These are phyloP conservation scores for Peromyscus eremicus DNA, from an alignment of 2,797 vertebrate species.

Conservation along the genomic window DNA sequence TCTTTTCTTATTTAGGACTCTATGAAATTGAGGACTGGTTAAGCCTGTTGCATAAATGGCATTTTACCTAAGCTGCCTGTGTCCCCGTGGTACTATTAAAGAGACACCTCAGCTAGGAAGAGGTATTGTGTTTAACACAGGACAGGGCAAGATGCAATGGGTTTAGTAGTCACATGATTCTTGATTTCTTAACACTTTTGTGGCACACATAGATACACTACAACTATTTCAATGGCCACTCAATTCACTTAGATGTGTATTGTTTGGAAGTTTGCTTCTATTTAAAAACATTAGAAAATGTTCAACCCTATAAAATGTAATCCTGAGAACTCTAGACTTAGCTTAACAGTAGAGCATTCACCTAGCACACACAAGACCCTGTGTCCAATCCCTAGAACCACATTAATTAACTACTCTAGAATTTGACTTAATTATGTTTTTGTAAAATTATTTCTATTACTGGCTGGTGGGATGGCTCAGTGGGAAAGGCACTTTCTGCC, in stretches of 20 bases:
- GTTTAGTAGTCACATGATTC: neutral
- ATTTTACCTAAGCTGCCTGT: constrained; percentile 13
- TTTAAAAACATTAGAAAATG: neutral
- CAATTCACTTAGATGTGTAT: neutral
- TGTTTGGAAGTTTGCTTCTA: neutral
- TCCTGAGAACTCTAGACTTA: neutral
- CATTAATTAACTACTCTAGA: neutral
- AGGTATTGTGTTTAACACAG: neutral
- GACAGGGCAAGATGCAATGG: neutral
- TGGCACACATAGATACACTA: neutral
- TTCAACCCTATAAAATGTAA: neutral
- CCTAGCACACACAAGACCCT: neutral
- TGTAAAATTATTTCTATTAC: neutral
- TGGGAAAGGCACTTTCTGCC: neutral
- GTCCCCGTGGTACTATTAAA: neutral
- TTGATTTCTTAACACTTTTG: neutral
- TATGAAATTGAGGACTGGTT: constrained; percentile 40
- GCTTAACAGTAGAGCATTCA: neutral
- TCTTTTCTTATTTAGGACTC: constrained; percentile 4
- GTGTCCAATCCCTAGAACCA: no score
- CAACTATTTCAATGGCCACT: neutral
- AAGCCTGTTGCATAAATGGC: neutral
- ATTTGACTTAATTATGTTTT: neutral
- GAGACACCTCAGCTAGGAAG: neutral
- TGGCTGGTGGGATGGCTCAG: neutral